These are phyloP conservation scores for Andrena minutula DNA, from an alignment of 2,888 invertebrate genomes.

Conservation along the genomic window DNA sequence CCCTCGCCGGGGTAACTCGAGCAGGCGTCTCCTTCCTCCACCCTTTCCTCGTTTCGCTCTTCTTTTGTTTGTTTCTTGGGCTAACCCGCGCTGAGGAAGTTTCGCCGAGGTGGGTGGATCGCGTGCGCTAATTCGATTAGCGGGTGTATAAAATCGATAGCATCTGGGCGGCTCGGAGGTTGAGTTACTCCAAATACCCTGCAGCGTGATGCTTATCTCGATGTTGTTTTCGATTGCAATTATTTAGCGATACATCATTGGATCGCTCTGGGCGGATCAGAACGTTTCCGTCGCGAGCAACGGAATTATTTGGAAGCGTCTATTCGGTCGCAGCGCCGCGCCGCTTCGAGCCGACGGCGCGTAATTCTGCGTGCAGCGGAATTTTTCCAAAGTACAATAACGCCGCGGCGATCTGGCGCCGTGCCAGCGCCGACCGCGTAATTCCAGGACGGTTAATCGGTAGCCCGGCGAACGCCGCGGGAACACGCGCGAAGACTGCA, in stretches of 20 bases:
- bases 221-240: too few species aligned
- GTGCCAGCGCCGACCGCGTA: constrained; percentile 46
- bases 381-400: constrained; percentile 43
- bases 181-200: neutral
- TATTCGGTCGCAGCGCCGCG: neutral
- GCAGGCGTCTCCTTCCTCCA: constrained; percentile 15
- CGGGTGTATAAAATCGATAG: constrained; percentile 36
- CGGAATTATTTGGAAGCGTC: neutral
- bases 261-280: too few species aligned
- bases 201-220: too few species aligned
- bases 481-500: constrained; percentile 12
- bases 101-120: constrained; percentile 11
- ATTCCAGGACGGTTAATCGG: constrained; percentile 53
- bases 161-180: neutral
- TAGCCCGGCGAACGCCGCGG: constrained; percentile 30
- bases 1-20: constrained; percentile 40
- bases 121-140: constrained; percentile 54
- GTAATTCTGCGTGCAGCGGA: constrained; percentile 21
- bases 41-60: constrained; percentile 4
- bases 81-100: neutral
- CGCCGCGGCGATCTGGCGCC: constrained; percentile 29
- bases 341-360: constrained; percentile 10
- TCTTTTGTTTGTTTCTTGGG: constrained; percentile 20
- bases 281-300: too few species aligned
- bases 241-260: too few species aligned